phyloP scores from a whole-genome alignment of 2,797 vertebrate genomes.

The Morus bassanus region DNA sequence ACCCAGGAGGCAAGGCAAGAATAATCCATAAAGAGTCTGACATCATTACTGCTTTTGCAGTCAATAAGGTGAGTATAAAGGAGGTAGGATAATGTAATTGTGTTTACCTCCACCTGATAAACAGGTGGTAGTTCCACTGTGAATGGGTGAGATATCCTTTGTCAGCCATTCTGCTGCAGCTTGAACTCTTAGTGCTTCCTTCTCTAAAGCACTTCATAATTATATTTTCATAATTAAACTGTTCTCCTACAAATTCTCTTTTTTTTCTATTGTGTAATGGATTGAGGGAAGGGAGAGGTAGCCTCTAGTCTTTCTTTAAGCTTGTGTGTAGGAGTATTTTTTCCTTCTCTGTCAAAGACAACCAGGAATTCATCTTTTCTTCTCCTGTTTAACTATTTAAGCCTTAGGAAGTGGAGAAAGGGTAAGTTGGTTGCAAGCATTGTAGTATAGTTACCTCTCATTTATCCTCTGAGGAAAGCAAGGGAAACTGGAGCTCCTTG shows the following conservation, averaged over 20 bases:
- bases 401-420: background rate
- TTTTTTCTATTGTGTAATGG: background rate
- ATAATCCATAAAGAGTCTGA: slow-evolving; percentile 99
- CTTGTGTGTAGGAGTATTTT: background rate
- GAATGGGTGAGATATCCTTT: background rate
- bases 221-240: background rate
- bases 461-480: background rate
- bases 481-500: background rate
- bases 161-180: background rate
- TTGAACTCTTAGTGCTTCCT: background rate
- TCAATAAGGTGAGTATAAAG: slow-evolving; percentile 88
- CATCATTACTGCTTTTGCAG: slow-evolving; percentile 98
- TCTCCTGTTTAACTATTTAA: background rate
- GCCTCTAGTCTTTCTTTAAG: background rate
- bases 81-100: background rate
- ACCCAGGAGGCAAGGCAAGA: slow-evolving; percentile 87
- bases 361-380: background rate
- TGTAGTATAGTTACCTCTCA: background rate
- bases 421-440: background rate
- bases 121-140: background rate
- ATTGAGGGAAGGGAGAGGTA: background rate
- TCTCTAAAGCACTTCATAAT: background rate
- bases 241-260: background rate
- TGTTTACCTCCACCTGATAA: background rate
- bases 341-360: background rate